These are phyloP conservation scores for Paedocypris micromegethes DNA, from an alignment of 2,797 vertebrate genomes.

Conservation along the genomic window DNA sequence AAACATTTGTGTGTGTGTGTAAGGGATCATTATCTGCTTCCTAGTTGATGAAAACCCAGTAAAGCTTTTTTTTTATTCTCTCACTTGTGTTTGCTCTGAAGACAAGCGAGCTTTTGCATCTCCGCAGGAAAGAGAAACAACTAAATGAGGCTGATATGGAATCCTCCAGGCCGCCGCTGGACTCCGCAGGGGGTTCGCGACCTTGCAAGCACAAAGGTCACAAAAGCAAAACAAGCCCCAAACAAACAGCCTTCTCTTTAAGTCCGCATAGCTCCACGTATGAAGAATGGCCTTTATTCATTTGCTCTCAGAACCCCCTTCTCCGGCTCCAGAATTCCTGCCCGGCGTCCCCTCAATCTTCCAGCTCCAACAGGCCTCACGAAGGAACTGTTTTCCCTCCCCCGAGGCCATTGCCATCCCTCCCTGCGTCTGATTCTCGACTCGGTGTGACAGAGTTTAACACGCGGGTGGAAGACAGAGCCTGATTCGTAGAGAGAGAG, in stretches of 20 bases:
- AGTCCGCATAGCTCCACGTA: conserved; percentile 31
- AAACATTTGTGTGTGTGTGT: no score
- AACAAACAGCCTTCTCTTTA: conserved; percentile 38
- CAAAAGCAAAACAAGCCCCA: conserved; percentile 46
- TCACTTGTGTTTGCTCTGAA: conserved; percentile 8
- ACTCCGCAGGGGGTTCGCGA: conserved; percentile 28
- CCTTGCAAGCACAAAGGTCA: conserved; percentile 48
- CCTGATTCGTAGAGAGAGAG: conserved; percentile 61
- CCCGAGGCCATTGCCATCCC: conserved; percentile 10
- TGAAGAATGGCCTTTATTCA: conserved; percentile 42
- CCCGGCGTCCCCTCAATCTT: conserved; percentile 45
- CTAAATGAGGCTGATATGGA: conserved; percentile 27
- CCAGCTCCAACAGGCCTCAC: conserved; percentile 35
- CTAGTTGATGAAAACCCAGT: not conserved
- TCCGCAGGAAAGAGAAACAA: conserved; percentile 18
- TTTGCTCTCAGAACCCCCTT: conserved; percentile 28
- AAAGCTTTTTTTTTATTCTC: not conserved
- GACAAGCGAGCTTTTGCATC: conserved; percentile 9
- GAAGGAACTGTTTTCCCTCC: conserved; percentile 23
- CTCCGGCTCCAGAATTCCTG: conserved; percentile 34
- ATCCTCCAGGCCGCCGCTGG: conserved; percentile 27
- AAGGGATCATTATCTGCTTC: no score
- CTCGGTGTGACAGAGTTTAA: conserved; percentile 26
- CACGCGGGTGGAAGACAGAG: conserved; percentile 57
- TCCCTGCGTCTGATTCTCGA: conserved; percentile 14